Evolutionary conservation across 2,797 vertebrate genomes (phyloP).

Genomic region (Enteromius fasciolatus): DNA sequence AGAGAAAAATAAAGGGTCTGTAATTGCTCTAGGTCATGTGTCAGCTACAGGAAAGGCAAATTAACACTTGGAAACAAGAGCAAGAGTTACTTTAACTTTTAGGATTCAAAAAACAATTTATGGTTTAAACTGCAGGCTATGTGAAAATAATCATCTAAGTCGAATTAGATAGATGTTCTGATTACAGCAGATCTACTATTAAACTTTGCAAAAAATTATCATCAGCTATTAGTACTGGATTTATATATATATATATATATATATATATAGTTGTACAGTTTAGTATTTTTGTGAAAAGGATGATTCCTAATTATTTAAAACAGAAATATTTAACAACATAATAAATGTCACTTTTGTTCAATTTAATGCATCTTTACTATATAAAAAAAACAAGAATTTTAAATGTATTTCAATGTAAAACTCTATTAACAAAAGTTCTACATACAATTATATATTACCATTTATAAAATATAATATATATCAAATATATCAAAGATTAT

Average conservation of each 20-base stretch:
- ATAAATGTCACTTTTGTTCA: not conserved
- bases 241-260: no score
- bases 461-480: not conserved
- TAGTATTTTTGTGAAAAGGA: not conserved
- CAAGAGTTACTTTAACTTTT: no score
- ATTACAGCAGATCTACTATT: not conserved
- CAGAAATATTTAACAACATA: not conserved
- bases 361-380: not conserved
- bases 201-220: not conserved
- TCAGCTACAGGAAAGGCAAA: not conserved
- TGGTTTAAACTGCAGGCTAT: not conserved
- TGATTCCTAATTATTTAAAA: not conserved
- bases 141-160: not conserved
- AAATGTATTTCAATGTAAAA: not conserved
- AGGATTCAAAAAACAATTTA: no score
- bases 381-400: not conserved
- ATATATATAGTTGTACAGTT: no score
- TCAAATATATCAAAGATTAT: no score
- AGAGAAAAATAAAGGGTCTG: no score
- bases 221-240: not conserved
- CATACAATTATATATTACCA: not conserved
- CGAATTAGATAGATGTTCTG: not conserved
- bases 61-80: not conserved
- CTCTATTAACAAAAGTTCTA: not conserved
- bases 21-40: not conserved